phyloP scores from a whole-genome alignment of 2,113 vertebrate species.

The Dasyornis broadbenti region DNA sequence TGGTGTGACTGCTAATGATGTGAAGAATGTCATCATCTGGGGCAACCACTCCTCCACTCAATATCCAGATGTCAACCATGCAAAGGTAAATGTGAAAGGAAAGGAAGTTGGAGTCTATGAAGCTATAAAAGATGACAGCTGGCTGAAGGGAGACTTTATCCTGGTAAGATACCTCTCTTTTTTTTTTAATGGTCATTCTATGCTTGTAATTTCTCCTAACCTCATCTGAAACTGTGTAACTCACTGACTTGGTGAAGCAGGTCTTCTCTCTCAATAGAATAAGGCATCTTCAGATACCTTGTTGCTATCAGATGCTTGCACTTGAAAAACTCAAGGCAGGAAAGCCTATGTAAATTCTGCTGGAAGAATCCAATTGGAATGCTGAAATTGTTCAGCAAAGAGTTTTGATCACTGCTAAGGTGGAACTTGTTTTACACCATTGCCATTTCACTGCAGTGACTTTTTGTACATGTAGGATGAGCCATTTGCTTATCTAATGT shows the following conservation, averaged over 20 bases:
- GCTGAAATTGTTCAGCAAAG: background rate
- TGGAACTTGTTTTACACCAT: background rate
- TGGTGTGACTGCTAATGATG: constrained; percentile 79
- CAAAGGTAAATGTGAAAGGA: constrained; percentile 79
- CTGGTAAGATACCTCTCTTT: constrained; percentile 70
- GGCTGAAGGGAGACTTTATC: constrained; percentile 93
- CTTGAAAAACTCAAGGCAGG: background rate
- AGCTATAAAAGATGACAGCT: constrained; percentile 87
- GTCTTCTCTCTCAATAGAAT: background rate
- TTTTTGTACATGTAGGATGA: background rate
- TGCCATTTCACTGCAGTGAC: background rate
- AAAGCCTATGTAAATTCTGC: background rate
- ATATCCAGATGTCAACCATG: constrained; percentile 92
- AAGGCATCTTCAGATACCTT: background rate
- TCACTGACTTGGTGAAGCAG: background rate
- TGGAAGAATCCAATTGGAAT: background rate
- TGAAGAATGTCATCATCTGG: constrained; percentile 98
- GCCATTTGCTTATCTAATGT: background rate
- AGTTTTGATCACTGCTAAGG: background rate
- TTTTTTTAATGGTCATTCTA: background rate
- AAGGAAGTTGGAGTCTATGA: constrained; percentile 82
- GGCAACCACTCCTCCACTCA: constrained; percentile 98
- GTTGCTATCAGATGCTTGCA: background rate
- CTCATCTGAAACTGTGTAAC: background rate
- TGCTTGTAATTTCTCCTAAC: background rate